phyloP scores from a whole-genome alignment of 2,113 vertebrate genomes.

The Oreochromis niloticus region DNA sequence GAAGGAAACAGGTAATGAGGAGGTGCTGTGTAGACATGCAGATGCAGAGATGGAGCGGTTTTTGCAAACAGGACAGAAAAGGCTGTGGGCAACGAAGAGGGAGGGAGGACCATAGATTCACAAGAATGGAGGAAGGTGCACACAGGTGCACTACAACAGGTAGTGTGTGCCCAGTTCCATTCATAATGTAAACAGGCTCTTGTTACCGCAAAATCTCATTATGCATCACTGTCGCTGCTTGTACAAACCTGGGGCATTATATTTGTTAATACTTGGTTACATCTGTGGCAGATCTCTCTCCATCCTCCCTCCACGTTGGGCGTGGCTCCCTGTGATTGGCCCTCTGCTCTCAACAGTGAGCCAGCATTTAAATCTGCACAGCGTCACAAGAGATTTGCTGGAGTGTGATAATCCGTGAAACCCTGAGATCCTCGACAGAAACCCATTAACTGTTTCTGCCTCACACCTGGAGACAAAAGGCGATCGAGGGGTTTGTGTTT shows the following conservation, averaged over 20 bases:
- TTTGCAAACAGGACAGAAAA: neutral
- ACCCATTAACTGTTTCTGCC: rapidly evolving
- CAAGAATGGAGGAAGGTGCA: neutral
- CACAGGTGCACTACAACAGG: neutral
- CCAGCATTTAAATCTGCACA: neutral
- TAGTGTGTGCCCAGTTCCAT: neutral
- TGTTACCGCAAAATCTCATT: rapidly evolving
- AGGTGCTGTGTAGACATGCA: rapidly evolving
- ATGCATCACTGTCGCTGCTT: neutral
- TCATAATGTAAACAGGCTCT: neutral
- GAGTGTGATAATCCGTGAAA: neutral
- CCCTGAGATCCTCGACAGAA: neutral
- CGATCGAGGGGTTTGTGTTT: rapidly evolving
- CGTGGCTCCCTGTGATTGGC: rapidly evolving
- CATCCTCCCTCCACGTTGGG: neutral
- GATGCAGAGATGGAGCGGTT: neutral
- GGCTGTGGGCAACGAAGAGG: neutral
- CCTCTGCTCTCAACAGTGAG: neutral
- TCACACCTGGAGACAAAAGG: neutral
- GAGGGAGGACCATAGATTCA: neutral
- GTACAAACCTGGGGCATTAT: neutral
- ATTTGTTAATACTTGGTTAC: rapidly evolving
- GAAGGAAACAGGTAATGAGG: rapidly evolving
- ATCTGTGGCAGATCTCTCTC: neutral
- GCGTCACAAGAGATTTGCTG: neutral